Conservation (phyloP, 1,140 invertebrate species). For the Aphidius gifuensis region DNA sequence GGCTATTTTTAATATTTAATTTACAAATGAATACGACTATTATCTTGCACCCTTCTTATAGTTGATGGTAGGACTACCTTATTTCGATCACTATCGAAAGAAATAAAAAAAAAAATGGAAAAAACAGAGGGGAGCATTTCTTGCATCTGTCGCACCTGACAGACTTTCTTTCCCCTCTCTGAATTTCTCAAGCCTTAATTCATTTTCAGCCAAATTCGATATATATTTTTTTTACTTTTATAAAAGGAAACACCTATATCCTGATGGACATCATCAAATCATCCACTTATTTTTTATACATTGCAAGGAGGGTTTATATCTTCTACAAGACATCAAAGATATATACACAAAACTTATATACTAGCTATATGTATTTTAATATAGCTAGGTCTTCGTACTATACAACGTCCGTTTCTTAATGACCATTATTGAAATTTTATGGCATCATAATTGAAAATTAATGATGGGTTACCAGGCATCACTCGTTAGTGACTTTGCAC, state of each 20-base stretch:
- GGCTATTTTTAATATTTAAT: neutral
- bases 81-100: slow-evolving; percentile 47
- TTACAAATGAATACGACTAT: too few relatives aligned
- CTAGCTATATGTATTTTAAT: slow-evolving; percentile 17
- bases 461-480: slow-evolving; percentile 44
- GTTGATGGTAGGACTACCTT: too few relatives aligned
- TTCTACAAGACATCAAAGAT: neutral
- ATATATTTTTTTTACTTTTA: neutral
- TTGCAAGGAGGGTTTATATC: neutral
- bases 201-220: slow-evolving; percentile 4
- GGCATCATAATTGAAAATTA: slow-evolving; percentile 55
- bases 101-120: too few relatives aligned
- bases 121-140: slow-evolving; percentile 32
- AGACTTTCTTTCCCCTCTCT: slow-evolving; percentile 25
- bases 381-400: slow-evolving; percentile 29
- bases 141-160: slow-evolving; percentile 55
- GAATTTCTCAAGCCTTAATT: slow-evolving; percentile 25
- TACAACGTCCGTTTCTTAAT: slow-evolving; percentile 53
- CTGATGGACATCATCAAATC: too few relatives aligned
- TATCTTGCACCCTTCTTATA: too few relatives aligned
- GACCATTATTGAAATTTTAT: slow-evolving; percentile 58
- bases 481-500: slow-evolving; percentile 39
- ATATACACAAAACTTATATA: neutral
- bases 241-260: too few relatives aligned
- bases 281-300: too few relatives aligned